Percentiles rank a stretch among this genome's conserved stretches.
Conservation (phyloP, 2,797 vertebrate genomes). For the Hypotaenidia philippensis region DNA sequence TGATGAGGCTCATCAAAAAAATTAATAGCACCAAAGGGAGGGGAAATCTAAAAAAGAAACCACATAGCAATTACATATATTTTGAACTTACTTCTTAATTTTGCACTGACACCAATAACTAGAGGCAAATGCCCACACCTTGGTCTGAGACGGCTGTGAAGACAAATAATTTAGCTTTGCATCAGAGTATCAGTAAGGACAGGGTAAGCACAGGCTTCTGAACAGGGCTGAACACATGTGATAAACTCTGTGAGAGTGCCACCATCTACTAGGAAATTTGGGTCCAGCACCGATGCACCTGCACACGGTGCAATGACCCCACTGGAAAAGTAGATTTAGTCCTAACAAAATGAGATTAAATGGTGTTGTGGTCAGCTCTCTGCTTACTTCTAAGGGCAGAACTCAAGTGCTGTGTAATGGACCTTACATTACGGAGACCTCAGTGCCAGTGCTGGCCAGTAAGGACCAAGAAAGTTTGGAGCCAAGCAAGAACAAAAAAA, state of each 20-base stretch:
- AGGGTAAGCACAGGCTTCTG: not conserved
- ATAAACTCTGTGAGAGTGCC: not conserved
- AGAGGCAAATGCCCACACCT: not conserved
- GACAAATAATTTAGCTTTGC: not conserved
- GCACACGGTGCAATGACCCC: not conserved
- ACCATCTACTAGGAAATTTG: not conserved
- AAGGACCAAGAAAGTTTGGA: not conserved
- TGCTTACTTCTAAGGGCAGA: not conserved
- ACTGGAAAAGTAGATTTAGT: not conserved
- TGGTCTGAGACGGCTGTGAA: not conserved
- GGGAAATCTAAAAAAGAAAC: not conserved
- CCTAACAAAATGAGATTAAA: not conserved
- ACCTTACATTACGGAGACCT: not conserved
- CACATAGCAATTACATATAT: not conserved
- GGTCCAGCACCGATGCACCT: not conserved
- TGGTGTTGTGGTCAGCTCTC: not conserved
- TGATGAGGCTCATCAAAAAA: not conserved
- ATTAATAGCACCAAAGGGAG: not conserved
- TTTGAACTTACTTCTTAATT: not conserved
- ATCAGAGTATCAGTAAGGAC: not conserved
- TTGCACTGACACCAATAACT: not conserved
- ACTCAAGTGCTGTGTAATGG: not conserved
- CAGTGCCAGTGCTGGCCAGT: accelerated
- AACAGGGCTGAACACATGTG: not conserved
- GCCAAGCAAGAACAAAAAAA: not conserved